Evolutionary conservation across 2,797 vertebrate genomes (phyloP).

Genomic region (Cyprinella venusta): DNA sequence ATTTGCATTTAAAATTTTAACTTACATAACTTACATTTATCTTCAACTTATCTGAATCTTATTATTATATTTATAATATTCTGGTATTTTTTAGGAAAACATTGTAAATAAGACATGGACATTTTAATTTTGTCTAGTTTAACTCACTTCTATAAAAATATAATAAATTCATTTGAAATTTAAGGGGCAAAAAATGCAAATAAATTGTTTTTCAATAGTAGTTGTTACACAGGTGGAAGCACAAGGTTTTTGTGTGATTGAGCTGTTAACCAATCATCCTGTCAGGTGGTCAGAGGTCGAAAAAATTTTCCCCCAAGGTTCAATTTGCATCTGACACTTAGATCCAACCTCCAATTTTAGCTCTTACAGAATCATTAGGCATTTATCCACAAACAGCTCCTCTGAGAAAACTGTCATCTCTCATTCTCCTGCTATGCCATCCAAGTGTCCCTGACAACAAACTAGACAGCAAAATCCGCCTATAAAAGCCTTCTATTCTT

Average conservation of each 20-base stretch:
- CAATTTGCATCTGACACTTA: slow-evolving; percentile 7
- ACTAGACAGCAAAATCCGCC: slow-evolving; percentile 20
- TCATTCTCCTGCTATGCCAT: background rate
- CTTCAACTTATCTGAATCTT: background rate
- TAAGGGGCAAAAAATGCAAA: background rate
- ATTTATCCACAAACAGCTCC: slow-evolving; percentile 43
- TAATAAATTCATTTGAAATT: background rate
- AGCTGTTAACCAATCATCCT: background rate
- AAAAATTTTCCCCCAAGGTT: background rate
- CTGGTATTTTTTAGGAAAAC: background rate
- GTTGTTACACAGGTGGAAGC: background rate
- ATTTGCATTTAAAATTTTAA: no score
- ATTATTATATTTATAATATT: no score
- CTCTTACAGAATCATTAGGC: background rate
- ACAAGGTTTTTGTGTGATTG: background rate
- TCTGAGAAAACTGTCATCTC: slow-evolving; percentile 12
- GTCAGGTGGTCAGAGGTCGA: background rate
- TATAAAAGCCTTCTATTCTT: slow-evolving; percentile 10
- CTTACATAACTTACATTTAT: background rate
- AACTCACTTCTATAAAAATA: background rate
- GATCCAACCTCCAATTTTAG: slow-evolving; percentile 18
- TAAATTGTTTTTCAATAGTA: background rate
- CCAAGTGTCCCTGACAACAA: slow-evolving; percentile 19
- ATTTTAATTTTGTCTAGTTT: background rate
- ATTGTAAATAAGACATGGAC: background rate